Conservation (phyloP, 2,888 invertebrate genomes). For the Hirtodrosophila duncani region DNA sequence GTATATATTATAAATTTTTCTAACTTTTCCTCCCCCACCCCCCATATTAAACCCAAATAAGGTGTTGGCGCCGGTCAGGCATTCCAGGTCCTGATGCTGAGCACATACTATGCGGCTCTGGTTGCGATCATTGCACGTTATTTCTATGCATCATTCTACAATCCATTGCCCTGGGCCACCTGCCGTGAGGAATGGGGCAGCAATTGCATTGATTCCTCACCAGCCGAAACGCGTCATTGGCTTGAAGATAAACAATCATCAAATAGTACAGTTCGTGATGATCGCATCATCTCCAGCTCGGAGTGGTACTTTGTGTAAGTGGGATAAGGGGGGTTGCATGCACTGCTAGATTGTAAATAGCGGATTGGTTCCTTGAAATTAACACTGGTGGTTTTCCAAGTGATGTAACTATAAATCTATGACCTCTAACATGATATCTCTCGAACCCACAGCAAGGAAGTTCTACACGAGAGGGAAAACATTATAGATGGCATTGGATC, state of each 20-base stretch:
- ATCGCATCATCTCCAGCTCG: slow-evolving; percentile 77
- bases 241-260: slow-evolving; percentile 13
- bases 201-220: slow-evolving; percentile 76
- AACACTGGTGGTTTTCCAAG: no score
- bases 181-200: slow-evolving; percentile 81
- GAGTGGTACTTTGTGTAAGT: slow-evolving; percentile 81
- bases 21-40: slow-evolving; percentile 7
- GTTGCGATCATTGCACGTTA: slow-evolving; percentile 82
- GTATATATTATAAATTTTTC: no score
- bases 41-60: slow-evolving; percentile 51
- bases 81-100: slow-evolving; percentile 80
- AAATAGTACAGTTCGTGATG: slow-evolving; percentile 3
- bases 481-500: slow-evolving; percentile 80
- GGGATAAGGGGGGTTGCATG: slow-evolving; percentile 3
- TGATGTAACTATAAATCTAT: no score
- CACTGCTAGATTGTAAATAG: no score
- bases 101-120: slow-evolving; percentile 82
- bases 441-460: slow-evolving; percentile 80
- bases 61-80: slow-evolving; percentile 81
- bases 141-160: slow-evolving; percentile 82
- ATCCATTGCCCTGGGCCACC: slow-evolving; percentile 82
- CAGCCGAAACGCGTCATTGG: slow-evolving; percentile 25
- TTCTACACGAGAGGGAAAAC: slow-evolving; percentile 79
- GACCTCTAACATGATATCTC: no score
- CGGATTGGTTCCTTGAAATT: no score